Evolutionary conservation across 2,113 vertebrate species (phyloP), one percentile per base, ranked within the genome.

Genomic region (Macquaria ambigua): DNA sequence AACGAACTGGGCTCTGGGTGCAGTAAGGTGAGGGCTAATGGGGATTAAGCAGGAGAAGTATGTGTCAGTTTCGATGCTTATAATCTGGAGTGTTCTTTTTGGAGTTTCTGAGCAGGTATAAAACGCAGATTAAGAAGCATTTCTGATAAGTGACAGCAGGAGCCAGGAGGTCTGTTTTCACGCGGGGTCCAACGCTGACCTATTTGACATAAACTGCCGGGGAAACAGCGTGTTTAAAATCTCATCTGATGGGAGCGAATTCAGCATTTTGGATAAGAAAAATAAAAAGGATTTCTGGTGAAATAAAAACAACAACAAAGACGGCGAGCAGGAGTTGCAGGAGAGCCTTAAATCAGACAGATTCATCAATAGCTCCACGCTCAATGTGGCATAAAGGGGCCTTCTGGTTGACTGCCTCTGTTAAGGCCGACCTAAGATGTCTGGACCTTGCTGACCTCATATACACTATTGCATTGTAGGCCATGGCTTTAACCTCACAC

Each of bases 21-120:
- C 89, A 93, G 61, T 88, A 90, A 87, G 81, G 85, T 92, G 90
- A 93, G 78, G 82, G 74, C 90, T 92, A 92, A 94, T 87, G 25
- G 85, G 90, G 92, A 92, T 93, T 95, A 92, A 87, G 92, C 87
- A 76, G 82, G 14, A 93, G 79, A 94, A 90, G 73, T 91, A 93
- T 92, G 91, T 90, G 93, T 95, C 93, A 90, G 73, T 83, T 92
- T 92, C 77, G 59, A 85, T 93, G 90, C 83, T 70, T 41, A 85
- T 91, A 88, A 93, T 89, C 79, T 87, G 74, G 74, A 89, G 81
- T 87, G 83, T 87, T 89, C 87, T 88, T 88, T 91, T 85, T 70
- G 67, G 83, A 83, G 76, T 86, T 83, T 81, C 10, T 81, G 83
- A 87, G 74, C 77, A 86, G 83, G 76, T 85, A 90, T 79, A 76